phyloP scores from a whole-genome alignment of 2,797 vertebrate species.

The Micromesistius poutassou region DNA sequence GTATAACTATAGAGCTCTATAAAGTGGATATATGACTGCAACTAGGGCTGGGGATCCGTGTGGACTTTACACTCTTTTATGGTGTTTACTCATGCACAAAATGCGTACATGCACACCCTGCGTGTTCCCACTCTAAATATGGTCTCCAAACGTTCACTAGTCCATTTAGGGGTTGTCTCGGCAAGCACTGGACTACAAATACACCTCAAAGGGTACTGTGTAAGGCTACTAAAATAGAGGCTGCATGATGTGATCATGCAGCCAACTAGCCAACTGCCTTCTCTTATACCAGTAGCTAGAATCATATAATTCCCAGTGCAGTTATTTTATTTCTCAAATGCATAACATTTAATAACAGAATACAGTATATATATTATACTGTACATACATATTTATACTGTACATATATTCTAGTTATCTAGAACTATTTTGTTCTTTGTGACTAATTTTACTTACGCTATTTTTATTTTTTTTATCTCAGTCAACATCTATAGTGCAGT shows the following conservation, averaged over 20 bases:
- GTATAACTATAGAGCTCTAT: background rate
- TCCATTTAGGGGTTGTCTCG: background rate
- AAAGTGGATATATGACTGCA: background rate
- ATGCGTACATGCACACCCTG: background rate
- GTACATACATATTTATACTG: too few species aligned
- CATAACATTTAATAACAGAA: too few species aligned
- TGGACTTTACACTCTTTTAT: constrained; percentile 2
- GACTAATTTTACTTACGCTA: too few species aligned
- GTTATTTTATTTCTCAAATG: too few species aligned
- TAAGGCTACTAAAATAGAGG: background rate
- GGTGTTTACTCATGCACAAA: background rate
- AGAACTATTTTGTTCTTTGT: too few species aligned
- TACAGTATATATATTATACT: too few species aligned
- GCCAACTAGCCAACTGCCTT: background rate
- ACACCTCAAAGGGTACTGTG: background rate
- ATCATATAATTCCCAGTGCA: background rate
- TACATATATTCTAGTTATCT: too few species aligned
- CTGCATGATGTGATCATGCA: background rate
- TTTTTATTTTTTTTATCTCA: too few species aligned
- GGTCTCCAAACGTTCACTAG: background rate
- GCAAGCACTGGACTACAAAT: constrained; percentile 1
- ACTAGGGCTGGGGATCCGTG: background rate
- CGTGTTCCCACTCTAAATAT: background rate
- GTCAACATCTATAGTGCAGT: too few species aligned
- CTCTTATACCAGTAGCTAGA: background rate